phyloP scores from a whole-genome alignment of 1,140 invertebrate genomes.

The Metopolophium dirhodum region DNA sequence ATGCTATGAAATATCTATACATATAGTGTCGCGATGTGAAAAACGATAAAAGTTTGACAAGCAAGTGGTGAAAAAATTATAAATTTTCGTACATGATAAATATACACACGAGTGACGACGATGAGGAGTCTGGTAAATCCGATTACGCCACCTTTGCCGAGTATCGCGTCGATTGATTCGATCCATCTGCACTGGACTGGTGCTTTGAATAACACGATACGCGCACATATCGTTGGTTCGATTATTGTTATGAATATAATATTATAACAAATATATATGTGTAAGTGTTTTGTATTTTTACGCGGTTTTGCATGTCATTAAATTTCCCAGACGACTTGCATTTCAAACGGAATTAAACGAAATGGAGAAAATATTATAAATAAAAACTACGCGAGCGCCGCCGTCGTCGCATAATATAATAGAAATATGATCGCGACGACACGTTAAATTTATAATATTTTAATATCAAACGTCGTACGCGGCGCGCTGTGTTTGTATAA shows the following conservation, averaged over 20 bases:
- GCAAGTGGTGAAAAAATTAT: neutral
- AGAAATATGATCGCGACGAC: neutral
- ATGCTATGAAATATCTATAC: neutral
- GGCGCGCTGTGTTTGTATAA: neutral
- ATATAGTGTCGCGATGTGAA: neutral
- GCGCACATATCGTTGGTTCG: too few species aligned
- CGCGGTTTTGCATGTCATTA: neutral
- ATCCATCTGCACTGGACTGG: neutral
- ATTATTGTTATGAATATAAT: neutral
- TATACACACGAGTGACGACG: neutral
- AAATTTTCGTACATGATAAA: neutral
- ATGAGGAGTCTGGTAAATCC: neutral
- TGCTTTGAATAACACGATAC: constrained; percentile 43
- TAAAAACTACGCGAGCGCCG: neutral
- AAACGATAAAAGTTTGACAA: neutral
- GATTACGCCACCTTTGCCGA: neutral
- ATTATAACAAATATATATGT: neutral
- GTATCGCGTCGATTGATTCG: constrained; percentile 40
- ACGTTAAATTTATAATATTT: neutral
- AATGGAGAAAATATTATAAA: constrained; percentile 30
- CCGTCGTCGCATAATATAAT: neutral
- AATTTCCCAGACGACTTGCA: constrained; percentile 22
- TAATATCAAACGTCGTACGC: neutral
- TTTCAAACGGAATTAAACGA: constrained; percentile 35
- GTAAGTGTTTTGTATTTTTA: neutral